Evolutionary conservation across 2,797 vertebrate species (phyloP).

Genomic region (Chelon labrosus): DNA sequence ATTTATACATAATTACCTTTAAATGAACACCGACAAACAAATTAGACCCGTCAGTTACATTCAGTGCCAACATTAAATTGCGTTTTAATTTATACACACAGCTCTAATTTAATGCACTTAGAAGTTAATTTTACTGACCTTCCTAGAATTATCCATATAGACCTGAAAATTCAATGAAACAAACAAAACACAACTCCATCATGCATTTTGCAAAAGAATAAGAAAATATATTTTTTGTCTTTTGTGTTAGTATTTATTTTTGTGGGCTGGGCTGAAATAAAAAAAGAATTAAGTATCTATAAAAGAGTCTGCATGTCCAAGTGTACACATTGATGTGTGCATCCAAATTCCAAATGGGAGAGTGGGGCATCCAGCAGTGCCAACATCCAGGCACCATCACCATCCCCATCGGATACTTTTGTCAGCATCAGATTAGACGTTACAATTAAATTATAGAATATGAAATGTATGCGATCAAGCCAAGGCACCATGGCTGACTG

Average conservation of each 20-base stretch:
- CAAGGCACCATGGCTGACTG: not conserved
- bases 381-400: not conserved
- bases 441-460: not conserved
- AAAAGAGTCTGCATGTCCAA: not conserved
- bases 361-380: not conserved
- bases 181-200: not conserved
- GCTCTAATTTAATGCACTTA: not conserved
- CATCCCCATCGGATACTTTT: not conserved
- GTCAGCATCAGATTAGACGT: not conserved
- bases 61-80: no score
- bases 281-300: not conserved
- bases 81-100: not conserved
- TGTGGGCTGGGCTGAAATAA: not conserved
- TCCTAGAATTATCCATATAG: not conserved
- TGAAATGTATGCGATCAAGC: not conserved
- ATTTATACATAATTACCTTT: not conserved
- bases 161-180: not conserved
- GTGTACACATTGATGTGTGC: not conserved
- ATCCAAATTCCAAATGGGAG: not conserved
- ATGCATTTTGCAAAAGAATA: not conserved
- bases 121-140: not conserved
- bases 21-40: slow-evolving; percentile 2
- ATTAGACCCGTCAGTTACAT: no score
- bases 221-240: not conserved
- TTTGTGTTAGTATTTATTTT: not conserved